phyloP scores from a whole-genome alignment of 2,797 vertebrate genomes.

The Poecilia picta region DNA sequence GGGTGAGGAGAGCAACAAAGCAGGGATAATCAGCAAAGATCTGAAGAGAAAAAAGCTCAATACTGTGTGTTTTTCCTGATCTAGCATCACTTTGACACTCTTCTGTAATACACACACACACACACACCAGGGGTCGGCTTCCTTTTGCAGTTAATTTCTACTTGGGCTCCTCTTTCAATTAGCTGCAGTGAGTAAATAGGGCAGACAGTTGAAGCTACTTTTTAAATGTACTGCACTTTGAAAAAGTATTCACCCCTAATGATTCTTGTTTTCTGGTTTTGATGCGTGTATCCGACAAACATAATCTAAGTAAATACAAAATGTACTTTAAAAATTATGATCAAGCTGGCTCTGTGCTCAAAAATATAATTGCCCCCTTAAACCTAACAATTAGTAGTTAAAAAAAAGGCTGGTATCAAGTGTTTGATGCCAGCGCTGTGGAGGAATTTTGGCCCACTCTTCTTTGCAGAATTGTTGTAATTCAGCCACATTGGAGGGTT shows the following conservation, averaged over 20 bases:
- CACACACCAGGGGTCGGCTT: constrained; percentile 22
- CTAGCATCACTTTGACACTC: constrained; percentile 43
- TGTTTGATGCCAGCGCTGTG: neutral
- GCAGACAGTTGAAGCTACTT: neutral
- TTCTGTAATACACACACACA: constrained; percentile 21
- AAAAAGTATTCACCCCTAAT: neutral
- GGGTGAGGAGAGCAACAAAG: constrained; percentile 53
- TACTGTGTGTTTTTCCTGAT: constrained; percentile 19
- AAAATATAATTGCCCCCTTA: neutral
- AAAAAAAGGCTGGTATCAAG: neutral
- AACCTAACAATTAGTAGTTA: neutral
- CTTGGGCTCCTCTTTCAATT: constrained; percentile 32
- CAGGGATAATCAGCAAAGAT: constrained; percentile 70
- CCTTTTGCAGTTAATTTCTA: constrained; percentile 35
- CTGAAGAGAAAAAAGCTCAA: constrained; percentile 57
- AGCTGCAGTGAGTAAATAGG: constrained; percentile 22
- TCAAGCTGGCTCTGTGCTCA: neutral
- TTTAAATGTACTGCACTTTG: neutral
- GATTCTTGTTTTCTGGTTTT: constrained; percentile 11
- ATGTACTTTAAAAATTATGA: neutral
- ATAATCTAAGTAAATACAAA: neutral
- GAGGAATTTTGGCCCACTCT: neutral
- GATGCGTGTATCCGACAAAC: neutral
- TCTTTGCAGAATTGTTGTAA: neutral
- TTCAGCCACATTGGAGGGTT: neutral